Evolutionary conservation across 2,113 vertebrate species (phyloP).

Genomic region (Tichodroma muraria): DNA sequence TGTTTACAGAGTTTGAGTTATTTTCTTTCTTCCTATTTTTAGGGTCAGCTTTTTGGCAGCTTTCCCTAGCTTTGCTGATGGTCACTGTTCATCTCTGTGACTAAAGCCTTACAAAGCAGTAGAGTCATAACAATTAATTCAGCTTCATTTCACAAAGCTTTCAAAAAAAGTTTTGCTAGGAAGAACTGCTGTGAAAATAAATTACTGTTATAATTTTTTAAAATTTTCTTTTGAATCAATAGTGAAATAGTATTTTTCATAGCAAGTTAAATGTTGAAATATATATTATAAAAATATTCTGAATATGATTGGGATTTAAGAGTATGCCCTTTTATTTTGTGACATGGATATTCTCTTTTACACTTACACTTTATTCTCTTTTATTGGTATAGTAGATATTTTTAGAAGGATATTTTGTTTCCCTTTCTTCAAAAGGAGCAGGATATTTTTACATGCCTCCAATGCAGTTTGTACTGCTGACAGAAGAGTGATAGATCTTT

Average conservation of each 20-base stretch:
- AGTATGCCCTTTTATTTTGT: background rate
- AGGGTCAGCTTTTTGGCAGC: conserved; percentile 19
- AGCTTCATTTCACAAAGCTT: background rate
- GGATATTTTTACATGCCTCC: background rate
- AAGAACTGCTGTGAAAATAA: background rate
- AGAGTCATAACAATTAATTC: background rate
- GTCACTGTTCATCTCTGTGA: background rate
- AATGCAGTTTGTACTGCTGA: background rate
- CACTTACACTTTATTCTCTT: background rate
- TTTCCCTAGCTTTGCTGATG: background rate
- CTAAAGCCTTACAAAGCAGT: background rate
- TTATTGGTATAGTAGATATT: background rate
- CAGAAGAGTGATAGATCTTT: background rate
- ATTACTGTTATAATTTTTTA: background rate
- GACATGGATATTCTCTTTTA: background rate
- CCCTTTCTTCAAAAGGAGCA: background rate
- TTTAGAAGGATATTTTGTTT: background rate
- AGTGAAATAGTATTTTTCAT: background rate
- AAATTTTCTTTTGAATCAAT: background rate
- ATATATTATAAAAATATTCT: background rate
- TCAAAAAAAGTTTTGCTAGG: background rate
- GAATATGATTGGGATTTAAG: background rate
- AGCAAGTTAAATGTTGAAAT: background rate
- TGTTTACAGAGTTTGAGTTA: background rate
- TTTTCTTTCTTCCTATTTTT: conserved; percentile 53